These are phyloP conservation scores for Arion vulgaris DNA, from an alignment of 1,140 invertebrate species.

Conservation along the genomic window DNA sequence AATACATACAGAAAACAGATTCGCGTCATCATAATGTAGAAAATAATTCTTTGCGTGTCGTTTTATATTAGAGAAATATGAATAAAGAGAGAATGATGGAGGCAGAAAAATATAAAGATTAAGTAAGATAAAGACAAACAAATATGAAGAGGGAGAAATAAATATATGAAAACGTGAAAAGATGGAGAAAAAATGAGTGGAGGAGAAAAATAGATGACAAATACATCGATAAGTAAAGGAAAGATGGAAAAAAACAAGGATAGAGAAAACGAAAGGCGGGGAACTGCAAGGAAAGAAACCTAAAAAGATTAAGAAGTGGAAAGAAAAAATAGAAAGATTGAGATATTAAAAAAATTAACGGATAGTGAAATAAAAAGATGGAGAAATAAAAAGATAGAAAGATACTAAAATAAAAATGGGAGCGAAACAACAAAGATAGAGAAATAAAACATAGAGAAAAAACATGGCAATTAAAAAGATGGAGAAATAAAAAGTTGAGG, in stretches of 20 bases:
- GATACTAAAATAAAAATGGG: background rate
- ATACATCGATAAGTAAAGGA: background rate
- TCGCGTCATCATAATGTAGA: too few species aligned
- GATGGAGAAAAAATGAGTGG: background rate
- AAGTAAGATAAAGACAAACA: background rate
- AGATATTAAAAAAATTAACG: background rate
- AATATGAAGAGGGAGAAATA: background rate
- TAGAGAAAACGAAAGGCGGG: background rate
- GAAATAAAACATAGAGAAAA: background rate
- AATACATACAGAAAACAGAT: too few species aligned
- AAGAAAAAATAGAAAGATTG: background rate
- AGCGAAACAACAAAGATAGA: too few species aligned
- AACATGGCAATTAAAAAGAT: background rate
- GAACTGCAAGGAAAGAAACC: background rate
- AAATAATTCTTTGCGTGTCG: too few species aligned
- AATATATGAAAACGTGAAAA: background rate
- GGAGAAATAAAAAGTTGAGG: background rate
- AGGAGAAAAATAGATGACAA: background rate
- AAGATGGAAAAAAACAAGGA: conserved; percentile 1
- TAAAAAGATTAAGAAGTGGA: background rate
- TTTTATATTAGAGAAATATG: background rate
- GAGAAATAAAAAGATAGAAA: too few species aligned
- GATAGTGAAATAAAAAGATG: too few species aligned
- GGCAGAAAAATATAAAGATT: background rate
- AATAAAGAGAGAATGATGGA: background rate